Evolutionary conservation across 2,113 vertebrate genomes (phyloP).

Genomic region (Amazona vittata): DNA sequence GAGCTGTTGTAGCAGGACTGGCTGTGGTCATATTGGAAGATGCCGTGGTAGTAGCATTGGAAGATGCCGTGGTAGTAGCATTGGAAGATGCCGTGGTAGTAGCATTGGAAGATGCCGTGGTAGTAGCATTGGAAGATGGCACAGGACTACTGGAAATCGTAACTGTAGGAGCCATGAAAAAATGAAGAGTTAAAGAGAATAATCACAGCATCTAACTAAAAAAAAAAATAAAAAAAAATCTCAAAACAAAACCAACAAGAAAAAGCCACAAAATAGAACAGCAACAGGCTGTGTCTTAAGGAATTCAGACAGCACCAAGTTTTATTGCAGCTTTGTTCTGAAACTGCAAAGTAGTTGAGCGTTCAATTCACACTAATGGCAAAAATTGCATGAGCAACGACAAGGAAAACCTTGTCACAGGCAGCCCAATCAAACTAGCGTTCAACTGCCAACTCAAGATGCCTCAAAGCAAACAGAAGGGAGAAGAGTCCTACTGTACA

Average conservation of each 20-base stretch:
- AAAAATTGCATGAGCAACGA: not conserved
- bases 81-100: not conserved
- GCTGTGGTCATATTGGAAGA: not conserved
- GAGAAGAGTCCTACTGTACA: not conserved
- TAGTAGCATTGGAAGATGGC: fast-evolving
- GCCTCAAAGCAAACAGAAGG: not conserved
- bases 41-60: not conserved
- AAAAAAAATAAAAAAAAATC: not conserved
- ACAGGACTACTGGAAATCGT: fast-evolving
- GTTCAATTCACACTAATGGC: not conserved
- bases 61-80: not conserved
- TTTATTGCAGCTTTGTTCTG: not conserved
- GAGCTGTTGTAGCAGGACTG: not conserved
- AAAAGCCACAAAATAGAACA: not conserved
- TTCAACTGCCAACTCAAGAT: not conserved
- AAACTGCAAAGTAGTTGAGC: not conserved
- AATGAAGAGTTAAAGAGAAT: not conserved
- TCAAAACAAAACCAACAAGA: not conserved
- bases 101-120: not conserved
- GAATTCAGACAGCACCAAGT: not conserved
- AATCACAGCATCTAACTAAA: not conserved
- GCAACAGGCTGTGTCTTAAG: not conserved
- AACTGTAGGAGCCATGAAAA: not conserved
- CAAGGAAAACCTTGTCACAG: not conserved
- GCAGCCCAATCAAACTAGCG: not conserved